Evolutionary conservation across 2,113 vertebrate genomes (phyloP).

Genomic region (Potamarius usumacintae): DNA sequence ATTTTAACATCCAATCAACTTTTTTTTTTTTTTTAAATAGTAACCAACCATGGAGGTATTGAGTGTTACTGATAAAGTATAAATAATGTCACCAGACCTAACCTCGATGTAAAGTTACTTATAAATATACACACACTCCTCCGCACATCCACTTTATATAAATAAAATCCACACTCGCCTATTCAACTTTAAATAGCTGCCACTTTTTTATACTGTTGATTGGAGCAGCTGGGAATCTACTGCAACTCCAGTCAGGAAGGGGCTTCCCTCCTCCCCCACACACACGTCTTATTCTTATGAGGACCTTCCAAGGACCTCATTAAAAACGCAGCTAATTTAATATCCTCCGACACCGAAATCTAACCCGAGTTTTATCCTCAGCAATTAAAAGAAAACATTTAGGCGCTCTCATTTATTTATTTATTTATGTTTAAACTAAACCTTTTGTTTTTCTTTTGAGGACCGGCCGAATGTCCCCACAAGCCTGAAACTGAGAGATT

Average conservation of each 20-base stretch:
- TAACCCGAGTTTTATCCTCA: background rate
- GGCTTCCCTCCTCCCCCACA: conserved; percentile 62
- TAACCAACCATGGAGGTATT: background rate
- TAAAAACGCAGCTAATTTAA: background rate
- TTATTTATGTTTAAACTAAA: too few species aligned
- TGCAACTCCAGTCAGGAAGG: conserved; percentile 64
- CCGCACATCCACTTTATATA: background rate
- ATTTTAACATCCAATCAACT: background rate
- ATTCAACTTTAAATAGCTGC: conserved; percentile 54
- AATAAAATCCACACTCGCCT: conserved; percentile 11
- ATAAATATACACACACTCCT: background rate
- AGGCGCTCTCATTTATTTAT: background rate
- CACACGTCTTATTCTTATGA: background rate
- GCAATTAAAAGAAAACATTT: background rate
- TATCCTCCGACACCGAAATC: conserved; percentile 45
- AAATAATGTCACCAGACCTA: background rate
- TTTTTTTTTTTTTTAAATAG: background rate
- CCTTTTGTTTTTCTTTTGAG: too few species aligned
- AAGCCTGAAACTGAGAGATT: background rate
- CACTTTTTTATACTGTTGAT: conserved; percentile 40
- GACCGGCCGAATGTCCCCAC: background rate
- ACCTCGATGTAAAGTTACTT: background rate
- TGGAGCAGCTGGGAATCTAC: conserved; percentile 71
- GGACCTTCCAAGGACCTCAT: background rate
- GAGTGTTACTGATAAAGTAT: too few species aligned